phyloP scores from a whole-genome alignment of 2,797 vertebrate genomes.

The Buphagus erythrorhynchus region DNA sequence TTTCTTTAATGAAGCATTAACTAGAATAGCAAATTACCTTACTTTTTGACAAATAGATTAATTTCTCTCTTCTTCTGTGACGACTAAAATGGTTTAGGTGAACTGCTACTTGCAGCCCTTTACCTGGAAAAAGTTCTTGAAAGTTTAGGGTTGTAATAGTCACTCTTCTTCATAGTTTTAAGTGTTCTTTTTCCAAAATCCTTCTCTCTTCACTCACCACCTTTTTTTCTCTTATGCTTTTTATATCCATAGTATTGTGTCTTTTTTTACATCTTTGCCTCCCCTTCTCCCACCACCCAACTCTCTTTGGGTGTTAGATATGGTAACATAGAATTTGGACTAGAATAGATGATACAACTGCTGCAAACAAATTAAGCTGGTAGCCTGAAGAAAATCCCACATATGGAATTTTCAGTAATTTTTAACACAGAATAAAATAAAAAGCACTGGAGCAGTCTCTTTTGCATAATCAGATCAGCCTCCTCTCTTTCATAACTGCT shows the following conservation, averaged over 20 bases:
- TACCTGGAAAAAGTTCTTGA: not conserved
- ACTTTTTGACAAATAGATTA: not conserved
- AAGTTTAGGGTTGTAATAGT: not conserved
- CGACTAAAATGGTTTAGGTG: not conserved
- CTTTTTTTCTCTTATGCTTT: not conserved
- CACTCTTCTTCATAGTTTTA: not conserved
- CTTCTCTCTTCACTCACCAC: not conserved
- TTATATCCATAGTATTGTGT: not conserved
- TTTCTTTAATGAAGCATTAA: not conserved
- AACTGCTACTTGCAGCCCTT: not conserved
- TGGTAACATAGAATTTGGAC: not conserved
- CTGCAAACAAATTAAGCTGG: not conserved
- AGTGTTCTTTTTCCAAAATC: not conserved
- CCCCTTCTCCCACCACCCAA: not conserved
- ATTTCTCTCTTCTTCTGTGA: not conserved
- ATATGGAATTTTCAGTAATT: not conserved
- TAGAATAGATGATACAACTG: not conserved
- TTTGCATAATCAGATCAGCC: not conserved
- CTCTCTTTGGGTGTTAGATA: not conserved
- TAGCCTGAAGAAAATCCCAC: not conserved
- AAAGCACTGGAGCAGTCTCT: not conserved
- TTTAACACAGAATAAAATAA: not conserved
- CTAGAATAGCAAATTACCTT: not conserved
- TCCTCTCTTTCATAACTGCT: not conserved
- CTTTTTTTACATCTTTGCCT: not conserved